phyloP scores from a whole-genome alignment of 2,888 invertebrate species.

The Diaprepes abbreviatus region DNA sequence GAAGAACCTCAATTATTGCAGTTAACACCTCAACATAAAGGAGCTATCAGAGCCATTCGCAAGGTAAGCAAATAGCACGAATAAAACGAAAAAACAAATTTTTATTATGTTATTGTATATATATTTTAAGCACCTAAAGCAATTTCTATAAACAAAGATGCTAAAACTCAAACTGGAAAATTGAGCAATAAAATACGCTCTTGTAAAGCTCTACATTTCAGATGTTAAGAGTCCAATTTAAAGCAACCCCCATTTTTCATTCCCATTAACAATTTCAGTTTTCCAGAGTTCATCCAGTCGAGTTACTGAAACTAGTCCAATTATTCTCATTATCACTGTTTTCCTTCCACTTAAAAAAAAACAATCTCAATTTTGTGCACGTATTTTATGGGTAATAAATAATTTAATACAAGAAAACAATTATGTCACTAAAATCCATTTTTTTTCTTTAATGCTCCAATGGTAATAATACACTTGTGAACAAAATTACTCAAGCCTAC shows the following conservation, averaged over 20 bases:
- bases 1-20: slow-evolving; percentile 86
- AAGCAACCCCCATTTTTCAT: slow-evolving; percentile 4
- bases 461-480: no score
- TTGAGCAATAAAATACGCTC: neutral
- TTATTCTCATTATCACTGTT: slow-evolving; percentile 1
- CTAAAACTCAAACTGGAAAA: neutral
- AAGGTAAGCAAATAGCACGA: slow-evolving; percentile 83
- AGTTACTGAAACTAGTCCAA: neutral
- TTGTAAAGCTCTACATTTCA: slow-evolving; percentile 1
- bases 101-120: no score
- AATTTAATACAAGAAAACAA: no score
- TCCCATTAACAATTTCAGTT: neutral
- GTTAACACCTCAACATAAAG: slow-evolving; percentile 89
- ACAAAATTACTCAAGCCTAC: no score
- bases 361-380: neutral
- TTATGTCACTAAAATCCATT: no score
- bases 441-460: no score
- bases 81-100: no score
- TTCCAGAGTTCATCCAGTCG: slow-evolving; percentile 5
- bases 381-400: no score
- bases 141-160: no score
- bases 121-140: no score
- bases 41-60: slow-evolving; percentile 90
- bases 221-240: slow-evolving; percentile 2
- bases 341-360: neutral